A percentile compares a stretch with the other conserved stretches of the same genome.
Evolutionary conservation across 64 coral and sea anemone species (phyloP).

Genomic region (Stichodactyla mertensii): DNA sequence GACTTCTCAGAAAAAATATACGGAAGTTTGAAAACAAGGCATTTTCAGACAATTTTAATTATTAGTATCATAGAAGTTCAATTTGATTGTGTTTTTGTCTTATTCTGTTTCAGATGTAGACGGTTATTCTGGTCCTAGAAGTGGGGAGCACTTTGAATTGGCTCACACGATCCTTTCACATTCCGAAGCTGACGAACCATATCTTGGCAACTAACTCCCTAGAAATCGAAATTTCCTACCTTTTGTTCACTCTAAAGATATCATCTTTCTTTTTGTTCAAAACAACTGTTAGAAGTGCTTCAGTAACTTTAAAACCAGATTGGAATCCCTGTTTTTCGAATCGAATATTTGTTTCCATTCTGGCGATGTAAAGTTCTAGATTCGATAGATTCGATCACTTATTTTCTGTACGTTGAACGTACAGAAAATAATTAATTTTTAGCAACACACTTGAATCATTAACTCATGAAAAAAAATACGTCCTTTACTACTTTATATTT

Average conservation of each 20-base stretch:
- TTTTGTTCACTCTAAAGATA: not conserved
- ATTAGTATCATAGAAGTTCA: not conserved
- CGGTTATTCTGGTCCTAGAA: not conserved
- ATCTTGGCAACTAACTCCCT: not conserved
- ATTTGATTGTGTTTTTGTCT: not conserved
- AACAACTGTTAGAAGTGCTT: not conserved
- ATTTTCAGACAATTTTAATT: not conserved
- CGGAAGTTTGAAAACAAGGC: not conserved
- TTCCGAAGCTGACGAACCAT: not conserved
- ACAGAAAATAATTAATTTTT: not conserved
- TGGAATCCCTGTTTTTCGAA: not conserved
- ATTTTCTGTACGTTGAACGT: too few relatives aligned
- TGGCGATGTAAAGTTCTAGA: not conserved
- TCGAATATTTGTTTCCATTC: not conserved
- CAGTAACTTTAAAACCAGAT: not conserved
- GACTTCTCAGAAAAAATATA: not conserved
- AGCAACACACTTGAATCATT: not conserved
- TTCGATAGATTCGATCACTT: too few relatives aligned
- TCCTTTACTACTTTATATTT: not conserved
- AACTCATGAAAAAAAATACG: not conserved
- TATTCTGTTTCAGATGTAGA: not conserved
- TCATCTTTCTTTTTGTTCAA: not conserved
- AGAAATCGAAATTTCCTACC: not conserved
- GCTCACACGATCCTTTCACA: not conserved
- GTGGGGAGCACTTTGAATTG: not conserved